Base-by-base conservation (phyloP, 2,113 vertebrate species). In the Opisthocomus hoazin region DNA sequence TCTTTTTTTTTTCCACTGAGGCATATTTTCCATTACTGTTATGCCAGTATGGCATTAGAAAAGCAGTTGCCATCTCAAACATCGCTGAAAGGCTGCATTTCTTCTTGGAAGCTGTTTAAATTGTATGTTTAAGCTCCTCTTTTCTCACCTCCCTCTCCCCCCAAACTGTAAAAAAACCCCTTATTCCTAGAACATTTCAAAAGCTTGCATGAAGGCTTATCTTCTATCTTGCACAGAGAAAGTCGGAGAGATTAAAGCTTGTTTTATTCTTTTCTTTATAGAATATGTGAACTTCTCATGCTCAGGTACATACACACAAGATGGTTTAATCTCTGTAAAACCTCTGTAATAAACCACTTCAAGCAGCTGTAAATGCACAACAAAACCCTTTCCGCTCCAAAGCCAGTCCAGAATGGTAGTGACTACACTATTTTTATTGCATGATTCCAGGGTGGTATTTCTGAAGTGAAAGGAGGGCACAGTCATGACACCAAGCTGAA, bases 21-120 rank as follows among this genome's bases (percentile, higher is more conserved):
- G 27, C 46, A 86, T 88, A 96, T 97, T 98, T 98, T 97, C 97
- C 97, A 97, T 95, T 94, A 94, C 97, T 87, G 7, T 74, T 84
- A 53, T 91, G 76, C 80, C 93, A 94, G 77, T 80, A 77, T 64
- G 63, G 71, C 90, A 85, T 94, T 97, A 88, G 87, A 93, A 87
- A 94, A 78, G 66, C 78, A 81, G 54, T 65, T 97, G 89, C 94
- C 90, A 95, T 97, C 91, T 96, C 86, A 97, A 97, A 97, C 94
- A 96, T 92, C 58, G 51, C 81, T 94, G 77, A 94, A 95, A 97
- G 79, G 39, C 90, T 93, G 39, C 48, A 76, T 95, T 97, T 97
- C 94, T 97, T 83, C 87, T 95, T 94, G 89, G 56, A 96, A 81
- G 20, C 48, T 92, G 30, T 82, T 97, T 97, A 94, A 96, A 63